A percentile compares a stretch with the other conserved stretches of the same genome.
Evolutionary conservation across 2,113 vertebrate genomes (phyloP).

Genomic region (Propithecus coquereli): DNA sequence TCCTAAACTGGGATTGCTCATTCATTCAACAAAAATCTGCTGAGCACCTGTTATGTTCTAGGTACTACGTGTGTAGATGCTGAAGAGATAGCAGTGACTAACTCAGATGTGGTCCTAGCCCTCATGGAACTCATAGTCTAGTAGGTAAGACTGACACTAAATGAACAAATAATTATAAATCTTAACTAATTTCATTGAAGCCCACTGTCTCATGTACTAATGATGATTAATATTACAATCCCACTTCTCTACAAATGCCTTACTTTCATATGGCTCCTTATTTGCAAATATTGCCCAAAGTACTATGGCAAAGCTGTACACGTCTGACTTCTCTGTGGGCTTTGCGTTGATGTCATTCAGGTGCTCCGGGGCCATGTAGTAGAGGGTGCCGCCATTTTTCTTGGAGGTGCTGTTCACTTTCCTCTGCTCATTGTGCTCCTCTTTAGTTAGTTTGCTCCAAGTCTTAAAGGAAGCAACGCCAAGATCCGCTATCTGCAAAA

Average conservation of each 20-base stretch:
- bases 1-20: not conserved
- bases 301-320: conserved; percentile 96
- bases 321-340: conserved; percentile 93
- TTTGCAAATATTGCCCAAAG: conserved; percentile 93
- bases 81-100: not conserved
- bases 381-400: conserved; percentile 89
- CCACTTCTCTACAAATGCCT: conserved; percentile 59
- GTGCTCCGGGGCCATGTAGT: conserved; percentile 97
- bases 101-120: not conserved
- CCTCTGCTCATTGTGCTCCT: conserved; percentile 86
- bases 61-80: rapidly evolving
- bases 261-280: conserved; percentile 93
- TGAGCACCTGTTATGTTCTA: not conserved
- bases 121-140: not conserved
- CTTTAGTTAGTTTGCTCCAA: conserved; percentile 93
- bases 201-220: not conserved
- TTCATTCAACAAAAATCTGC: not conserved
- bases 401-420: conserved; percentile 55
- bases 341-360: conserved; percentile 84
- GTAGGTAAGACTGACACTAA: not conserved
- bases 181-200: not conserved
- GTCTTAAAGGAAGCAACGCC: conserved; percentile 91
- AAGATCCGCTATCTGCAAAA: conserved; percentile 92
- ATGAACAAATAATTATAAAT: not conserved
- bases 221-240: not conserved